phyloP scores from a whole-genome alignment of 2,113 vertebrate species.

The Terrapene triunguis region DNA sequence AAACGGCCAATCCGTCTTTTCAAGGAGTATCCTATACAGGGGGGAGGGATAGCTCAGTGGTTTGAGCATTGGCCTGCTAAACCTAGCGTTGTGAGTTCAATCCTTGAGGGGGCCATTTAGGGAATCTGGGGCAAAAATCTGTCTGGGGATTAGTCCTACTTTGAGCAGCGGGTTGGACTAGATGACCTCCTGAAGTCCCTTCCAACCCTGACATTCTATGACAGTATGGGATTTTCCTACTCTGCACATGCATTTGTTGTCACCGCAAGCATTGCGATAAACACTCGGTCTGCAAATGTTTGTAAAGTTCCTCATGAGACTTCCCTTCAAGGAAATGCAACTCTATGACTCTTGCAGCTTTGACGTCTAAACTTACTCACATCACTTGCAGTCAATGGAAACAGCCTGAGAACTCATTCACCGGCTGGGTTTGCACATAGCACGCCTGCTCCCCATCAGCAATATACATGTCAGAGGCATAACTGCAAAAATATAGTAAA shows the following conservation, averaged over 20 bases:
- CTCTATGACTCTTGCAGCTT: background rate
- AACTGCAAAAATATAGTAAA: conserved; percentile 10
- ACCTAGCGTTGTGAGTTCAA: too few species aligned
- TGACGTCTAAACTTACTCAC: background rate
- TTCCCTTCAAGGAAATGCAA: background rate
- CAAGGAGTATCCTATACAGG: background rate
- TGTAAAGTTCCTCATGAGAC: background rate
- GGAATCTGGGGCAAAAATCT: too few species aligned
- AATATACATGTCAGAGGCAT: background rate
- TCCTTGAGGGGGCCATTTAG: too few species aligned
- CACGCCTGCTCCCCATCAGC: background rate
- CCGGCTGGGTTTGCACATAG: background rate
- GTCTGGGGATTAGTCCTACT: too few species aligned
- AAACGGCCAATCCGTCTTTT: background rate
- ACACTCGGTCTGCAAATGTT: background rate
- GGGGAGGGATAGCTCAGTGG: too few species aligned
- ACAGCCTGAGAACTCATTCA: background rate
- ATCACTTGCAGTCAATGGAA: background rate
- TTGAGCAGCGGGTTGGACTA: too few species aligned
- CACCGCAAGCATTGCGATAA: background rate
- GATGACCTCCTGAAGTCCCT: too few species aligned
- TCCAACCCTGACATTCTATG: too few species aligned
- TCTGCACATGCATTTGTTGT: background rate
- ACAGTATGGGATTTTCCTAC: background rate
- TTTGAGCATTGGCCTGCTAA: too few species aligned